These are phyloP conservation scores for Galeopsomyia nigrocyanea DNA, from an alignment of 2,888 invertebrate species.

Conservation along the genomic window DNA sequence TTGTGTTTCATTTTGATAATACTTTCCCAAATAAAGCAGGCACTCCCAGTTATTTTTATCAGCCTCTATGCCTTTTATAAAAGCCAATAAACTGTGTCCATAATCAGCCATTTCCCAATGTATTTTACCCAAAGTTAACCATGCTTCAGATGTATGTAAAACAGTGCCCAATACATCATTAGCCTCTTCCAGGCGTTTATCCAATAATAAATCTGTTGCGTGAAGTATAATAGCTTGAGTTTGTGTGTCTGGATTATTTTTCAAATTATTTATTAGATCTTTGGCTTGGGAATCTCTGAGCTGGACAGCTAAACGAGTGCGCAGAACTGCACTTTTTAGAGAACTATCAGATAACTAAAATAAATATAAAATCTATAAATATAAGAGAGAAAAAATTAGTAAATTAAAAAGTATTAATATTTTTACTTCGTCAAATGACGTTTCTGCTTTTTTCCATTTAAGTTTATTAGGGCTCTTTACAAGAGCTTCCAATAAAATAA, in stretches of 20 bases:
- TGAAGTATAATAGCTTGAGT: slow-evolving; percentile 67
- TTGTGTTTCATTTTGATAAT: slow-evolving; percentile 75
- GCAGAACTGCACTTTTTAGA: slow-evolving; percentile 54
- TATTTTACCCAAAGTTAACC: slow-evolving; percentile 74
- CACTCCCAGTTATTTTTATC: slow-evolving; percentile 82
- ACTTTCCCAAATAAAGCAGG: slow-evolving; percentile 83
- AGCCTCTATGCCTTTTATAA: slow-evolving; percentile 75
- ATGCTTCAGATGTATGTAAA: slow-evolving; percentile 70
- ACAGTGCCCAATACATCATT: slow-evolving; percentile 70
- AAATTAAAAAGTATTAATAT: slow-evolving; percentile 12
- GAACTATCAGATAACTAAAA: slow-evolving; percentile 53
- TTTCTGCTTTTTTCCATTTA: slow-evolving; percentile 68
- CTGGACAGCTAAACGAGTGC: slow-evolving; percentile 66
- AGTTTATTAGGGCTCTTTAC: slow-evolving; percentile 68
- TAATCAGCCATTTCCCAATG: slow-evolving; percentile 74
- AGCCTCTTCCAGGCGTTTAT: slow-evolving; percentile 72
- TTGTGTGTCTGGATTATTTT: slow-evolving; percentile 55
- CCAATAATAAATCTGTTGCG: slow-evolving; percentile 71
- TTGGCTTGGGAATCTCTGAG: slow-evolving; percentile 66
- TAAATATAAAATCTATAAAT: slow-evolving; percentile 9
- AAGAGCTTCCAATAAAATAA: slow-evolving; percentile 66
- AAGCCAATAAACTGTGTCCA: slow-evolving; percentile 75
- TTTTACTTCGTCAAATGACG: slow-evolving; percentile 65
- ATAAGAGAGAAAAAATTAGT: slow-evolving; percentile 11
- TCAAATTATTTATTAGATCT: slow-evolving; percentile 62